phyloP scores from a whole-genome alignment of 1,140 invertebrate genomes.

The Cydia strobilella region DNA sequence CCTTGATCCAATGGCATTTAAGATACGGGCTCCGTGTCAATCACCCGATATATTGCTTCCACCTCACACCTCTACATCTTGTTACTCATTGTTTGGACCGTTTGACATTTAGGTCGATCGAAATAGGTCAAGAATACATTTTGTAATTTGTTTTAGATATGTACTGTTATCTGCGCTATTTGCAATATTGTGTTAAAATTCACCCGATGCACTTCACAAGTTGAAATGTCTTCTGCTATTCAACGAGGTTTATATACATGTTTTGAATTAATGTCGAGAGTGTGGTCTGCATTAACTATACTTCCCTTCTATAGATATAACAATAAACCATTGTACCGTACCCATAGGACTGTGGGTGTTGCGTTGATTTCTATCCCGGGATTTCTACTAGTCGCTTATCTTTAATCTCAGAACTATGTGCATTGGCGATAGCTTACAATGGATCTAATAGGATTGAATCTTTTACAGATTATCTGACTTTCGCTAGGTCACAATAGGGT shows the following conservation, averaged over 20 bases:
- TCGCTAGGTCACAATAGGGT: constrained; percentile 5
- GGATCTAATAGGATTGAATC: background rate
- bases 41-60: constrained; percentile 58
- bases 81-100: constrained; percentile 51
- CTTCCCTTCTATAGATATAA: background rate
- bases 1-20: constrained; percentile 68
- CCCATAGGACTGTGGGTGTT: background rate
- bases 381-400: constrained; percentile 1
- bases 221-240: constrained; percentile 3
- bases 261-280: constrained; percentile 8
- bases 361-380: background rate
- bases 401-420: background rate
- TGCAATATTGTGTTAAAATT: constrained; percentile 2
- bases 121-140: constrained; percentile 64
- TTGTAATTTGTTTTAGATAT: constrained; percentile 36
- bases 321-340: too few relatives aligned
- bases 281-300: background rate
- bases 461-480: constrained; percentile 6
- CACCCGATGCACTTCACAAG: background rate
- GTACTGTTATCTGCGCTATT: constrained; percentile 9
- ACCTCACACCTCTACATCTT: constrained; percentile 41
- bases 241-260: constrained; percentile 9
- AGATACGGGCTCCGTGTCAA: constrained; percentile 49
- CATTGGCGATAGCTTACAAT: constrained; percentile 2
- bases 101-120: constrained; percentile 56